These are phyloP conservation scores for Pipistrellus pygmaeus DNA, from an alignment of 2,797 vertebrate species.

Conservation along the genomic window DNA sequence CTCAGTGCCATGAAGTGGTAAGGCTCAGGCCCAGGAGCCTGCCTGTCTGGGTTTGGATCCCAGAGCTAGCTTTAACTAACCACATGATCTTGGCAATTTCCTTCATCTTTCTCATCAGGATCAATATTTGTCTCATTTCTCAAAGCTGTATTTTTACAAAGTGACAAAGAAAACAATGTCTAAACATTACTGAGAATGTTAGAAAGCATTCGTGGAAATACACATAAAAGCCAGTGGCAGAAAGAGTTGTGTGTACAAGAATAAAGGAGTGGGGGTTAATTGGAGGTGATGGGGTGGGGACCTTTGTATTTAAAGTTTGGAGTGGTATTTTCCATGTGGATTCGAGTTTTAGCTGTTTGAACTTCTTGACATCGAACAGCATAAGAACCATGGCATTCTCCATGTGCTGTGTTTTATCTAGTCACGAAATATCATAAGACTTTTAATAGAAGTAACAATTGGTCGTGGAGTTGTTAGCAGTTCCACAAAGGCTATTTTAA, in stretches of 20 bases:
- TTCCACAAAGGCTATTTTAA: slow-evolving; percentile 45
- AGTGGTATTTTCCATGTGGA: neutral
- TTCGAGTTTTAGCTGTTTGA: neutral
- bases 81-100: neutral
- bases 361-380: neutral
- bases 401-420: neutral
- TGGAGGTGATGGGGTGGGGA: neutral
- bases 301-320: neutral
- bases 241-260: neutral
- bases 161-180: slow-evolving; percentile 20
- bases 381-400: neutral
- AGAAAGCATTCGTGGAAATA: neutral
- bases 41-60: neutral
- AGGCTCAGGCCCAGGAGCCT: rapidly evolving
- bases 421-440: slow-evolving; percentile 3
- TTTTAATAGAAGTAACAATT: neutral
- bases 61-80: neutral
- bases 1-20: neutral
- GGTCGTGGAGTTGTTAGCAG: neutral
- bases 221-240: neutral
- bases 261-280: neutral
- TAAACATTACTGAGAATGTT: neutral
- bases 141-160: neutral
- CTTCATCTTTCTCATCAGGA: neutral
- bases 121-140: neutral